Conservation (phyloP, 2,888 invertebrate species). For the Quadriops clusia region DNA sequence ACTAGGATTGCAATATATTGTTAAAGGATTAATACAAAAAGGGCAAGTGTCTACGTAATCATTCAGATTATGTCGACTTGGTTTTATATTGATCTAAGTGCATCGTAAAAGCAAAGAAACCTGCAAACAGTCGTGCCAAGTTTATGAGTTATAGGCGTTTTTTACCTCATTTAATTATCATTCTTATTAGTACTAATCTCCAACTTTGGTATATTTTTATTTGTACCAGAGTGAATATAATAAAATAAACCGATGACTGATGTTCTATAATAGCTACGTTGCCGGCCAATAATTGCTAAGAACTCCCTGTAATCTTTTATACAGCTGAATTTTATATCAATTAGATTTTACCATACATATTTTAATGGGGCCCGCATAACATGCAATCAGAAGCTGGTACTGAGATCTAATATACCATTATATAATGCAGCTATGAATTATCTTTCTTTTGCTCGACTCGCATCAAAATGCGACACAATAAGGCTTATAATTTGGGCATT, state of each 20-base stretch:
- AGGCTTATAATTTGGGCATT: conserved; percentile 10
- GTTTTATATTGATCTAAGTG: too few species aligned
- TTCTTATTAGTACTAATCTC: too few species aligned
- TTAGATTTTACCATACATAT: conserved; percentile 28
- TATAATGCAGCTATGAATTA: conserved; percentile 8
- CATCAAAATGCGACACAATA: conserved; percentile 9
- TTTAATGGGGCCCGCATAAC: conserved; percentile 21
- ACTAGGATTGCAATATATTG: too few species aligned
- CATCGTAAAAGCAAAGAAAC: too few species aligned
- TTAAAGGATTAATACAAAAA: too few species aligned
- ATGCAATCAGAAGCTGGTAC: conserved; percentile 12
- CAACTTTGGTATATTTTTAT: too few species aligned
- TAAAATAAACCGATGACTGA: conserved; percentile 28
- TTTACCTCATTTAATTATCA: too few species aligned
- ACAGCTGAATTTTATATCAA: conserved; percentile 30
- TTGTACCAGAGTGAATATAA: too few species aligned
- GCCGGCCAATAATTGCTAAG: conserved; percentile 26
- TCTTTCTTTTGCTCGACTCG: background rate
- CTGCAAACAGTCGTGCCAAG: too few species aligned
- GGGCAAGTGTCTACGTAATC: too few species aligned
- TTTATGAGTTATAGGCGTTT: too few species aligned
- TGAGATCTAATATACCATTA: conserved; percentile 15
- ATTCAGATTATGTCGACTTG: too few species aligned
- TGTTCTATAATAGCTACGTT: conserved; percentile 28
- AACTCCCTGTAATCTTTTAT: conserved; percentile 27